These are phyloP conservation scores for Urosaurus nigricauda DNA, from an alignment of 2,797 vertebrate genomes.

Conservation along the genomic window DNA sequence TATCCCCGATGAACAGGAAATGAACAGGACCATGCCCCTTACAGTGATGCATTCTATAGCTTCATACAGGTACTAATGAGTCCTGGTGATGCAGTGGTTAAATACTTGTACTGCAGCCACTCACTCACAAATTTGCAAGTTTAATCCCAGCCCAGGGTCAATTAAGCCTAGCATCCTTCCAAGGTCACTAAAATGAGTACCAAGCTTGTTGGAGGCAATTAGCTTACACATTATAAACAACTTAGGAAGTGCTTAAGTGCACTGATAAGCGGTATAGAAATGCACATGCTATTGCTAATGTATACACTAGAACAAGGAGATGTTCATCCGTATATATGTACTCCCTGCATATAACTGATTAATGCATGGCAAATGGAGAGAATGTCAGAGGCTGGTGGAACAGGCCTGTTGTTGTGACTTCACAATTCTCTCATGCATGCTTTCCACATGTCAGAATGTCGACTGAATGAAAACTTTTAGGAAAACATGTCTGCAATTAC, in stretches of 20 bases:
- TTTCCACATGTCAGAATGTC: not conserved
- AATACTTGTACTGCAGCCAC: no score
- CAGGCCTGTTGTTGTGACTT: not conserved
- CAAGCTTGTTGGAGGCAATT: no score
- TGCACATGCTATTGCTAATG: not conserved
- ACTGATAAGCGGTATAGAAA: no score
- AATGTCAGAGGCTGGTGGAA: not conserved
- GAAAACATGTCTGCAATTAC: not conserved
- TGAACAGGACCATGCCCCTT: not conserved
- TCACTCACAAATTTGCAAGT: no score
- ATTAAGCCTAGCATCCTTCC: no score
- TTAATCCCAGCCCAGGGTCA: no score
- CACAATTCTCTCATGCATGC: not conserved
- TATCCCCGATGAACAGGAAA: not conserved
- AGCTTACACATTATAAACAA: no score
- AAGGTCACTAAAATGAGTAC: no score
- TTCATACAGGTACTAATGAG: no score
- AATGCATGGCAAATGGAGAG: not conserved
- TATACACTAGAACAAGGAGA: not conserved
- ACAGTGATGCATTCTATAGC: not conserved
- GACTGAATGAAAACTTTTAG: not conserved
- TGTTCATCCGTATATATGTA: not conserved
- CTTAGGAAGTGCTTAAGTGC: no score
- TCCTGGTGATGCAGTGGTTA: no score
- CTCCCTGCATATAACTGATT: not conserved